Conservation (phyloP, 2,888 invertebrate species). For the Trachelus troglodyta region DNA sequence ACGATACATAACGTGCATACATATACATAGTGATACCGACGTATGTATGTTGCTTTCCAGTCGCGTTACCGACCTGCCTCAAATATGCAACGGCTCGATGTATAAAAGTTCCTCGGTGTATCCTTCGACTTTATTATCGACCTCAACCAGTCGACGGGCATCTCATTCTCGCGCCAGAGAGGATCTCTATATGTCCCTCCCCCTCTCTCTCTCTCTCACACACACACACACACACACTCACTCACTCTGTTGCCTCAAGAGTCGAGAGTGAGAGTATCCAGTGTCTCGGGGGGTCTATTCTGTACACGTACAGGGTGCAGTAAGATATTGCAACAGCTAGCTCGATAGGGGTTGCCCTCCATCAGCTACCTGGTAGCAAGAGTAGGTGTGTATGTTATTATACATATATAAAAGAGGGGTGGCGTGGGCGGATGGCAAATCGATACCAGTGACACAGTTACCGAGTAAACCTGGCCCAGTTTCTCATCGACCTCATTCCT, state of each 20-base stretch:
- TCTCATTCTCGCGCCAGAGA: slow-evolving; percentile 7
- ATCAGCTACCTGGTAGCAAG: not conserved
- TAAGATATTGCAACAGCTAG: not conserved
- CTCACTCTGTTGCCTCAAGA: not conserved
- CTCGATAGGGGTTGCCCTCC: not conserved
- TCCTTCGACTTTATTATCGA: not conserved
- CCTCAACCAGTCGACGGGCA: not conserved
- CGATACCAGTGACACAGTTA: slow-evolving; percentile 63
- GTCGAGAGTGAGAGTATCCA: not conserved
- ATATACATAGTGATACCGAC: not conserved
- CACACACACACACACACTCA: too few species aligned
- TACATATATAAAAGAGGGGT: slow-evolving; percentile 24
- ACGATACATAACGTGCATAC: slow-evolving; percentile 24
- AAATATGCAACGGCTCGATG: slow-evolving; percentile 30
- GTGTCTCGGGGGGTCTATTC: not conserved
- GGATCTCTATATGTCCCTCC: not conserved
- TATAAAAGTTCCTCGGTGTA: not conserved
- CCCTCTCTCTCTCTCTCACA: slow-evolving; percentile 4
- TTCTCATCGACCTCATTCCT: slow-evolving; percentile 56
- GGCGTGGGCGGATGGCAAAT: slow-evolving; percentile 47
- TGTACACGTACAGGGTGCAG: not conserved
- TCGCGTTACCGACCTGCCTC: slow-evolving; percentile 59
- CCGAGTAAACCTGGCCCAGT: slow-evolving; percentile 66
- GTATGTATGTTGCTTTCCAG: slow-evolving; percentile 31
- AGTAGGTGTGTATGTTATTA: not conserved